Percentiles rank a stretch among this genome's conserved stretches.
These are phyloP conservation scores for Pseudococcus jackbeardsleyi DNA, from an alignment of 2,888 invertebrate species.

Conservation along the genomic window DNA sequence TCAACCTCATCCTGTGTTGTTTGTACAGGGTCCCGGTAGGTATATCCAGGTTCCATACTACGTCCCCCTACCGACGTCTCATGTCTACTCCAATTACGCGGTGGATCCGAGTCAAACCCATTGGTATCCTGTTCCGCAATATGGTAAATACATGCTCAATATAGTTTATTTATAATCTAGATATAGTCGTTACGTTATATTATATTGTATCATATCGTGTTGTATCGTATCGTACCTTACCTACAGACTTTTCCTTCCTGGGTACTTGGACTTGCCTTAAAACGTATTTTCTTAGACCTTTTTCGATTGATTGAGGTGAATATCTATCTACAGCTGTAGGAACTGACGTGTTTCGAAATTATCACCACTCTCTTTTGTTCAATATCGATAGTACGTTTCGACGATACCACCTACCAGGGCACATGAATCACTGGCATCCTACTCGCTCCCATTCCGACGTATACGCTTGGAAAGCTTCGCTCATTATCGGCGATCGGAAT, in stretches of 20 bases:
- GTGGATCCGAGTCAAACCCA: slow-evolving; percentile 60
- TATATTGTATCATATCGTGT: background rate
- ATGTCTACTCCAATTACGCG: slow-evolving; percentile 54
- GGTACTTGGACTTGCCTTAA: too few species aligned
- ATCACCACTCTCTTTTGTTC: too few species aligned
- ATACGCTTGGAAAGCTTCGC: too few species aligned
- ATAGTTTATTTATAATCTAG: background rate
- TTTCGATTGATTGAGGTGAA: too few species aligned
- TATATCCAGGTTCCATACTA: slow-evolving; percentile 59
- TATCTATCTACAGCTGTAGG: too few species aligned
- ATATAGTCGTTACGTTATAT: background rate
- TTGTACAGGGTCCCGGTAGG: slow-evolving; percentile 62
- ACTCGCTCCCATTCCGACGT: too few species aligned
- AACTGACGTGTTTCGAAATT: too few species aligned
- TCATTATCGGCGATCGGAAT: background rate
- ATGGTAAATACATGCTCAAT: slow-evolving; percentile 16
- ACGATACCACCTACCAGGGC: too few species aligned
- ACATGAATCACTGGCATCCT: too few species aligned
- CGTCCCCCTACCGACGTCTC: slow-evolving; percentile 49
- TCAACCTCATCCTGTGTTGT: slow-evolving; percentile 57
- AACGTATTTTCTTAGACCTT: too few species aligned
- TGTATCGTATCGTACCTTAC: background rate
- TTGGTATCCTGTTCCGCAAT: slow-evolving; percentile 40
- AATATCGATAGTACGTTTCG: too few species aligned
- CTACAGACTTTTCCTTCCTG: too few species aligned